These are phyloP conservation scores for Eupithecia exiguata DNA, from an alignment of 2,888 invertebrate genomes.

Conservation along the genomic window DNA sequence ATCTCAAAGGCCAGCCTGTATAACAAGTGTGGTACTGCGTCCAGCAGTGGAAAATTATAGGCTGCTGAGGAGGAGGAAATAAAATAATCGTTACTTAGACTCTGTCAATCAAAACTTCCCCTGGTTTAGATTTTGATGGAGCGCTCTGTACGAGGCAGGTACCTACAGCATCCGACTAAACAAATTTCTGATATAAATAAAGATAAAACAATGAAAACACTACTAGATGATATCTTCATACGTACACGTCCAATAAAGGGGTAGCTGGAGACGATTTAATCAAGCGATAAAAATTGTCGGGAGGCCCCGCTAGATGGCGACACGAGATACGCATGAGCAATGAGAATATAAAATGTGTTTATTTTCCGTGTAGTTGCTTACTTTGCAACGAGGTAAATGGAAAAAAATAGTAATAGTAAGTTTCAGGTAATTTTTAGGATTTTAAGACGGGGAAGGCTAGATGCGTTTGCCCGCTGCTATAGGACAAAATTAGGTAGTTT, in stretches of 20 bases:
- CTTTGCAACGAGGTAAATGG: not conserved
- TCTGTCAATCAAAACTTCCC: not conserved
- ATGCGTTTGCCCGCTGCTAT: too few species aligned
- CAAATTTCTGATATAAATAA: slow-evolving; percentile 46
- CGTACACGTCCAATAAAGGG: slow-evolving; percentile 72
- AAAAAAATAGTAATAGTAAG: too few species aligned
- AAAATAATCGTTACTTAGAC: not conserved
- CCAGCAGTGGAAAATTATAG: too few species aligned
- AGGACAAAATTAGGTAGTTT: too few species aligned
- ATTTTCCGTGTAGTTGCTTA: slow-evolving; percentile 28
- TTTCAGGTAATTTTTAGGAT: too few species aligned
- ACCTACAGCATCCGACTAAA: slow-evolving; percentile 23
- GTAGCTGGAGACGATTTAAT: slow-evolving; percentile 78
- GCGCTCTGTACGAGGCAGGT: not conserved
- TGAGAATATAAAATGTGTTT: slow-evolving; percentile 32
- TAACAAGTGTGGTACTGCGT: not conserved
- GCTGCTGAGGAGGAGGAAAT: too few species aligned
- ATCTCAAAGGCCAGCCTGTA: too few species aligned
- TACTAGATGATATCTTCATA: slow-evolving; percentile 61
- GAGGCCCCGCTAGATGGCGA: slow-evolving; percentile 68
- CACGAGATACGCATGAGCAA: slow-evolving; percentile 55
- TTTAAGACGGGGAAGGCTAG: too few species aligned
- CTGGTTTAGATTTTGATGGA: not conserved
- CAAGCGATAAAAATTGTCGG: slow-evolving; percentile 76
- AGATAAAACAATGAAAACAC: slow-evolving; percentile 54